Conservation (phyloP, 2,888 invertebrate species). For the Pammene fasciana region DNA sequence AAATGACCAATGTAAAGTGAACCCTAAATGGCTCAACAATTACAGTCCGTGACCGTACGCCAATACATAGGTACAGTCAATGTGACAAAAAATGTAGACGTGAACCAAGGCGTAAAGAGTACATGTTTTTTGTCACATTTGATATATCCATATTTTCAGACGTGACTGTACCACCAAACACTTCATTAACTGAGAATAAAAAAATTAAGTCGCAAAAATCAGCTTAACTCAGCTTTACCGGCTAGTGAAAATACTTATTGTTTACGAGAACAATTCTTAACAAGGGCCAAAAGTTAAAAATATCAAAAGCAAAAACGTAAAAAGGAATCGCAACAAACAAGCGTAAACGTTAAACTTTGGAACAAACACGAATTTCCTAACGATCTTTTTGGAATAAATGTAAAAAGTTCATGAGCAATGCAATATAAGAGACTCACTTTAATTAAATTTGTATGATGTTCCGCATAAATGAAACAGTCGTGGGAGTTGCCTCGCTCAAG, state of each 20-base stretch:
- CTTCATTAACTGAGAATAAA: background rate
- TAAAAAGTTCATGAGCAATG: conserved; percentile 55
- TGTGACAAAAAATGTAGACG: too few species aligned
- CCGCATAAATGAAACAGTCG: conserved; percentile 51
- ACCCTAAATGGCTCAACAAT: too few species aligned
- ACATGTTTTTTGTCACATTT: too few species aligned
- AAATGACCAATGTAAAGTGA: too few species aligned
- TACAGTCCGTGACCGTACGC: too few species aligned
- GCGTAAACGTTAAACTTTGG: conserved; percentile 53
- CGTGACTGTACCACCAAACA: too few species aligned
- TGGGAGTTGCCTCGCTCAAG: conserved; percentile 6
- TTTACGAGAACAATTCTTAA: conserved; percentile 21
- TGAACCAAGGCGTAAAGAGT: too few species aligned
- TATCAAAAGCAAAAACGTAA: conserved; percentile 48
- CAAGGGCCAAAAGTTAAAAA: conserved; percentile 46
- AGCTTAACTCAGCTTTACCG: background rate
- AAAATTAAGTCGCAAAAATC: background rate
- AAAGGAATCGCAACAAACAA: conserved; percentile 53
- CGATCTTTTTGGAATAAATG: conserved; percentile 58
- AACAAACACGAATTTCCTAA: conserved; percentile 63
- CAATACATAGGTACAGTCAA: too few species aligned
- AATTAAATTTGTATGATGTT: conserved; percentile 68
- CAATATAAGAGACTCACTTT: conserved; percentile 62
- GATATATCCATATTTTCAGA: too few species aligned
- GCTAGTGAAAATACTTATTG: conserved; percentile 9